Base-by-base conservation (phyloP, 2,113 vertebrate species). In the Herpetotheres cachinnans region DNA sequence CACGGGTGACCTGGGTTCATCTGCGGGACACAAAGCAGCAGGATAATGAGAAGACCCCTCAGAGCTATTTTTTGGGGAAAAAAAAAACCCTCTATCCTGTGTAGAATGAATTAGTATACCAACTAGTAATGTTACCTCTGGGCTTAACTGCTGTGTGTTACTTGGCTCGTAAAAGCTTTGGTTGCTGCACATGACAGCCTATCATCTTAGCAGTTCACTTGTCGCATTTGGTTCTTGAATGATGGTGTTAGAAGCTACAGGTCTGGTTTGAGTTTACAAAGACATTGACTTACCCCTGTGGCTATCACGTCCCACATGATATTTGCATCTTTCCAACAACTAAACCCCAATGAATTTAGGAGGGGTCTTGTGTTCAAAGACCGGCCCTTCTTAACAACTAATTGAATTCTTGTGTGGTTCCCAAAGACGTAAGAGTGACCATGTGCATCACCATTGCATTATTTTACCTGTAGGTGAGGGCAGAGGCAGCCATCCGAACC, bases 41-140 rank as follows among this genome's bases (percentile, higher is more conserved):
- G 34, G 13, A 4, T 19, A 69, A 38, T 0, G 22, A 22, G 44
- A 13, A 19, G 50, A 56, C 38, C 36, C n/a, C 10, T 54, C 22
- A 0, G 3, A 5, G 19, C 29, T 5, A 2, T 3, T 50, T 74
- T 46, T 24, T 2, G 2, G 9, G 27, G 9, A 5, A 32, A 44
- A 58, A 50, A 70, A 29, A 3, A 67, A 15, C 38, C n/a, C 22
- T 32, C 1, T 47, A 9, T 63, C 42, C n/a, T 25, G 4, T 20
- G 36, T 1, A 22, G 70, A 44, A 66, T 30, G 30, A 86, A 30
- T 49, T 62, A 26, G 10, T 36, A 11, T 29, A 36, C 6, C 29
- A 26, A 15, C 20, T 29, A 16, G 30, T 24, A 40, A 20, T 24
- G 22, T 19, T 70, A 46, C 34, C 32, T 78, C 50, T 34, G 55